Percentiles rank a stretch among this genome's conserved stretches.
Evolutionary conservation across 2,113 vertebrate genomes (phyloP).

Genomic region (Pelodiscus sinensis): DNA sequence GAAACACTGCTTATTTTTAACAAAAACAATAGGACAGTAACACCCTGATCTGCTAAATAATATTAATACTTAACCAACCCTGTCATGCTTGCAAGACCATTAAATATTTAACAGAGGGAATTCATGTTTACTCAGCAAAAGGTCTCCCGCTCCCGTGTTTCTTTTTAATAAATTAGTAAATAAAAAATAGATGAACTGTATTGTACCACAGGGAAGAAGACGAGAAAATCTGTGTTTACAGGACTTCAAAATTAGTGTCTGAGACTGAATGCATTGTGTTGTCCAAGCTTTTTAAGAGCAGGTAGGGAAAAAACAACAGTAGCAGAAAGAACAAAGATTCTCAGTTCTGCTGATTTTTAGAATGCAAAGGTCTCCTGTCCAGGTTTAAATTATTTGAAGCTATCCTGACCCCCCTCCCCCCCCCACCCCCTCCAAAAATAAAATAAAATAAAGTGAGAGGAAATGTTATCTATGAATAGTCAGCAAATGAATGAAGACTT

Average conservation of each 20-base stretch:
- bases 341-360: neutral
- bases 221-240: neutral
- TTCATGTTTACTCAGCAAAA: constrained; percentile 32
- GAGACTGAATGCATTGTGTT: neutral
- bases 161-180: neutral
- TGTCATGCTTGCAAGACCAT: neutral
- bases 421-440: too few relatives aligned
- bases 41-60: neutral
- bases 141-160: neutral
- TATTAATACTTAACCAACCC: neutral
- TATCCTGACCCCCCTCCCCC: too few relatives aligned
- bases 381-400: neutral
- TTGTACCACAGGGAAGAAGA: neutral
- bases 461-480: neutral
- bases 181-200: neutral
- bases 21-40: neutral
- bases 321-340: neutral
- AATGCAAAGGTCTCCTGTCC: neutral
- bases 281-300: neutral
- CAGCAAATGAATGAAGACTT: neutral
- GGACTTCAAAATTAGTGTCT: neutral
- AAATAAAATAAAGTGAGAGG: neutral
- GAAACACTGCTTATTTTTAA: neutral
- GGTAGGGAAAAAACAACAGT: neutral
- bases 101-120: constrained; percentile 14